Conservation (phyloP, 2,888 invertebrate species). For the Chelonus formosanus region DNA sequence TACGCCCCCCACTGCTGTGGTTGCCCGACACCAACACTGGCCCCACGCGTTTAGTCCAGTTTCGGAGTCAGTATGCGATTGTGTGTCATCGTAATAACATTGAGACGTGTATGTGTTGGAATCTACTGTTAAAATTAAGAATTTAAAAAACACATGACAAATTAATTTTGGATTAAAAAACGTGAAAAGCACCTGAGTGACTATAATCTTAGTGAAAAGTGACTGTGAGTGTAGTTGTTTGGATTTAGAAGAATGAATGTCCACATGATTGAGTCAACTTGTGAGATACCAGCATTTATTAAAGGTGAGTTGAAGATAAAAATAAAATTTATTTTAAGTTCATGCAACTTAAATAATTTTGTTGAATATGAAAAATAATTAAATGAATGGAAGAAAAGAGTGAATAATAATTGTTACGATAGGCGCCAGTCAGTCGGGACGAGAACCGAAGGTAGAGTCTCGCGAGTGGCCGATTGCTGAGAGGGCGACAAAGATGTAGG, state of each 20-base stretch:
- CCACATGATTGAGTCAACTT: slow-evolving; percentile 57
- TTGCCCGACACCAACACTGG: slow-evolving; percentile 4
- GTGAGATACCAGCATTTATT: slow-evolving; percentile 55
- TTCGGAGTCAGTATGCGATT: too few species aligned
- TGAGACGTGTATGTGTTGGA: neutral
- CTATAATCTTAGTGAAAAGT: too few species aligned
- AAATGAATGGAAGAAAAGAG: slow-evolving; percentile 14
- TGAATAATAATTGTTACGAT: slow-evolving; percentile 34
- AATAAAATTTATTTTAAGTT: too few species aligned
- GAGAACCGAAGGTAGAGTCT: slow-evolving; percentile 31
- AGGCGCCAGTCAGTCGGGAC: slow-evolving; percentile 52
- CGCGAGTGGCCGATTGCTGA: slow-evolving; percentile 40
- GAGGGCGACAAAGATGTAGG: slow-evolving; percentile 39
- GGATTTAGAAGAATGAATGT: slow-evolving; percentile 48
- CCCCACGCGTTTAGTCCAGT: neutral
- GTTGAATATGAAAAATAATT: neutral
- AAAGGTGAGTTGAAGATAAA: slow-evolving; percentile 51
- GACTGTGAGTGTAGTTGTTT: neutral
- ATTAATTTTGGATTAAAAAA: too few species aligned
- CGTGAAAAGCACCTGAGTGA: too few species aligned
- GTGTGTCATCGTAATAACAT: neutral
- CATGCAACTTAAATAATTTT: too few species aligned
- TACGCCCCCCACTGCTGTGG: slow-evolving; percentile 22
- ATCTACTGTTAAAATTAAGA: neutral
- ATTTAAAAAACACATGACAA: too few species aligned